These are phyloP conservation scores for Atta cephalotes DNA, from an alignment of 1,140 invertebrate species.

Conservation along the genomic window DNA sequence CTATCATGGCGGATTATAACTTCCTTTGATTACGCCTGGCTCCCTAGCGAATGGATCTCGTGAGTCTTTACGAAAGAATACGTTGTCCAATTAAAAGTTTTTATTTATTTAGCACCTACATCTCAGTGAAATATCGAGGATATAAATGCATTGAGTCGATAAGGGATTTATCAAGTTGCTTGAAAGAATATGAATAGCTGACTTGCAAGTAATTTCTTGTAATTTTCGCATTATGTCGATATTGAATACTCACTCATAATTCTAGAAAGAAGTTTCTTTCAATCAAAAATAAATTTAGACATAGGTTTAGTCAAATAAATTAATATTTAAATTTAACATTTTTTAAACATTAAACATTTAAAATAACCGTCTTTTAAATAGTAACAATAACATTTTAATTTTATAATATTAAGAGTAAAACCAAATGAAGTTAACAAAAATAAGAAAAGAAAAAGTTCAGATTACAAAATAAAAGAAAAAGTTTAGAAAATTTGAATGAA, in stretches of 20 bases:
- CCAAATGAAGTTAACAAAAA: neutral
- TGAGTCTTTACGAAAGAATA: slow-evolving; percentile 25
- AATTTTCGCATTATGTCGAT: no score
- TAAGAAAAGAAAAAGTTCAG: neutral
- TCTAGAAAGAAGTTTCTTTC: neutral
- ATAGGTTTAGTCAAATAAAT: neutral
- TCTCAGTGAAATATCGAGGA: slow-evolving; percentile 18
- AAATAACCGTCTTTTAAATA: no score
- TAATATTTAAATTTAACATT: neutral
- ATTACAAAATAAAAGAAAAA: neutral
- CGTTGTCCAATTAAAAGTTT: slow-evolving; percentile 57
- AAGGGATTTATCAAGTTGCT: neutral
- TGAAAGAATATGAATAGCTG: neutral
- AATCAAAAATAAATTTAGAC: neutral
- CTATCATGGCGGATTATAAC: slow-evolving; percentile 48
- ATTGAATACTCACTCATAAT: neutral
- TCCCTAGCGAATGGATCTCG: slow-evolving; percentile 23
- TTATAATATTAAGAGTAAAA: neutral
- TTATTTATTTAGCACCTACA: slow-evolving; percentile 50
- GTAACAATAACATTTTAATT: no score
- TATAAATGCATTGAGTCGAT: slow-evolving; percentile 8
- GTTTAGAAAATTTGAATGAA: neutral
- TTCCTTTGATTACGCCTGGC: slow-evolving; percentile 47
- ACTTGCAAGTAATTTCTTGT: slow-evolving; percentile 6
- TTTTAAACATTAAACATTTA: no score